Percentiles rank a stretch among this genome's conserved stretches.
phyloP scores from a whole-genome alignment of 2,113 vertebrate species.

The Ivindomyrus marchei region DNA sequence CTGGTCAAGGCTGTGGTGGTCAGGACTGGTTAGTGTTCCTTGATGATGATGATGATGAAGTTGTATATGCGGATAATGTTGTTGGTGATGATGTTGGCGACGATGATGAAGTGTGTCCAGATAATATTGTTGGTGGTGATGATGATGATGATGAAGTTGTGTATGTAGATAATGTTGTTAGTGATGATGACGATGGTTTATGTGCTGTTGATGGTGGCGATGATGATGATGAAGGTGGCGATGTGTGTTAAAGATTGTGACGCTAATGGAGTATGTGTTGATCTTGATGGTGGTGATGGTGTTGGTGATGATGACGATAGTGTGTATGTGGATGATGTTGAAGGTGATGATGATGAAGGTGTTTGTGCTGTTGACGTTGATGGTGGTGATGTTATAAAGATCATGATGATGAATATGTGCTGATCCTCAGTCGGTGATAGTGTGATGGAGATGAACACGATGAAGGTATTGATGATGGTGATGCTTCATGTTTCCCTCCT shows the following conservation, averaged over 20 bases:
- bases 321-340: neutral
- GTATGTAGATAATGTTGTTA: neutral
- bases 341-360: neutral
- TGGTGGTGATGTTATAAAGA: neutral
- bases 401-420: neutral
- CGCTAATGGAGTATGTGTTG: neutral
- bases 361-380: neutral
- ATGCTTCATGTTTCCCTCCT: neutral
- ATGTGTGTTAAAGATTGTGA: neutral
- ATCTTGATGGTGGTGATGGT: neutral
- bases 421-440: neutral
- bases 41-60: neutral
- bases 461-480: neutral
- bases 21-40: conserved; percentile 71
- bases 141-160: neutral
- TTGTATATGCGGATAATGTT: neutral
- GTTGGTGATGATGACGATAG: neutral
- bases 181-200: neutral
- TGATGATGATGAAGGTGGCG: neutral
- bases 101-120: neutral
- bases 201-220: neutral
- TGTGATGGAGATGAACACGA: neutral
- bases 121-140: too few species aligned
- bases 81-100: neutral
- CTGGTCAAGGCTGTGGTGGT: conserved; percentile 90